A percentile compares a stretch with the other conserved stretches of the same genome.
Conservation (phyloP, 2,888 invertebrate genomes). For the Melipona beecheii region DNA sequence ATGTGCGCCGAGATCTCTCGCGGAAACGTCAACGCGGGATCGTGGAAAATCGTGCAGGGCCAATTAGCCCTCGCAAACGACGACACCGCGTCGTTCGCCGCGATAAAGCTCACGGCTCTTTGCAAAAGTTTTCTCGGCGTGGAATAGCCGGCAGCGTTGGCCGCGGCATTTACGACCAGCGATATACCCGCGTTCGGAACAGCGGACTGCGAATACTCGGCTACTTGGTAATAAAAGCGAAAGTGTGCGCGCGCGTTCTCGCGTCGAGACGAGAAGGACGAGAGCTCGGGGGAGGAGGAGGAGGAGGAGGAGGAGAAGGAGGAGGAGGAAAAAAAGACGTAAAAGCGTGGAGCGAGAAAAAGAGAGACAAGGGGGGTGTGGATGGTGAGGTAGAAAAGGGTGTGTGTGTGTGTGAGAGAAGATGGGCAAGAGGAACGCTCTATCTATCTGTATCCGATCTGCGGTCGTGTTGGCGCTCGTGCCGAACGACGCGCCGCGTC, state of each 20-base stretch:
- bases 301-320: conserved; percentile 9
- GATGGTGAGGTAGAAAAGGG: conserved; percentile 19
- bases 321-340: conserved; percentile 7
- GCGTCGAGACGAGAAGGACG: conserved; percentile 5
- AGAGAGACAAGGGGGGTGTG: conserved; percentile 24
- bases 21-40: no score
- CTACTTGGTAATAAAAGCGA: conserved; percentile 52
- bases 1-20: background rate
- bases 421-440: conserved; percentile 42
- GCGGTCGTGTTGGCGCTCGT: conserved; percentile 63
- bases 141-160: conserved; percentile 5
- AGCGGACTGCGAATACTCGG: conserved; percentile 34
- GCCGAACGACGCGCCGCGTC: conserved; percentile 42
- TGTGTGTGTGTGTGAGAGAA: background rate
- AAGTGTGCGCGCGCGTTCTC: conserved; percentile 46
- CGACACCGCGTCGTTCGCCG: background rate
- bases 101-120: background rate
- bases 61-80: conserved; percentile 18
- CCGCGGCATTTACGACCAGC: conserved; percentile 38
- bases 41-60: background rate
- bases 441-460: conserved; percentile 66
- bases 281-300: conserved; percentile 6
- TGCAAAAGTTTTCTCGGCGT: background rate
- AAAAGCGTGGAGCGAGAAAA: conserved; percentile 10
- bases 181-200: conserved; percentile 48